Evolutionary conservation across 2,797 vertebrate species (phyloP), one percentile per base, ranked within the genome.

Genomic region (Novumbra hubbsi): DNA sequence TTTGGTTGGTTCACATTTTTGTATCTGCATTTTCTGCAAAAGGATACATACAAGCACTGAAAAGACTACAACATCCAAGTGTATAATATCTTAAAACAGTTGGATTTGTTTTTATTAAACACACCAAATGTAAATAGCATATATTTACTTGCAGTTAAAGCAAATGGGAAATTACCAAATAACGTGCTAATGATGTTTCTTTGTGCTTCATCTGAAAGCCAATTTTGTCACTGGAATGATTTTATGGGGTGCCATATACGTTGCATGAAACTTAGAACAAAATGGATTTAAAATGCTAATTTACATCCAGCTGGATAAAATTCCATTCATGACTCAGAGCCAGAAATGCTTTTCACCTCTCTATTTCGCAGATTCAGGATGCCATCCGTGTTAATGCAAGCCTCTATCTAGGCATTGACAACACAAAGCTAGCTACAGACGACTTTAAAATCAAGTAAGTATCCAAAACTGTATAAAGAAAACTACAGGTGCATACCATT

Each of bases 381-480:
- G 90, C 92, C 34, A 84, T 86, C 14, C 83, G 73, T 0, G 77
- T 81, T 16, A 95, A 94, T 0, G 90, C 92, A 1, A 83, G 80
- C 57, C 41, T 94, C 41, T 81, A 93, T 30, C 88, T 95, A 62
- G 90, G 88, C 91, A 91, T 94, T 0, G 94, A 95, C 77, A 95
- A 94, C 0, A 93, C 94, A 30, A 87, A 83, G 15, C 88, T 96
- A 88, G 92, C 94, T 0, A 90, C 92, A 0, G 94, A 95, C 0
- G 90, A 91, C 81, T 90, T 90, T 86, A 83, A 76, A 68, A 65
- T 55, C 63, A 91, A 90, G 89, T 91, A 71, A 87, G 85, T 72
- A 5, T 6, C n/a, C 14, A 14, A 27, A 2, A 5, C 4, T 3
- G 14, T 30, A 15, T 11, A 63, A 4, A 63, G 14, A 7, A 16